Evolutionary conservation across 2,113 vertebrate species (phyloP).

Genomic region (Myiozetetes cayanensis): DNA sequence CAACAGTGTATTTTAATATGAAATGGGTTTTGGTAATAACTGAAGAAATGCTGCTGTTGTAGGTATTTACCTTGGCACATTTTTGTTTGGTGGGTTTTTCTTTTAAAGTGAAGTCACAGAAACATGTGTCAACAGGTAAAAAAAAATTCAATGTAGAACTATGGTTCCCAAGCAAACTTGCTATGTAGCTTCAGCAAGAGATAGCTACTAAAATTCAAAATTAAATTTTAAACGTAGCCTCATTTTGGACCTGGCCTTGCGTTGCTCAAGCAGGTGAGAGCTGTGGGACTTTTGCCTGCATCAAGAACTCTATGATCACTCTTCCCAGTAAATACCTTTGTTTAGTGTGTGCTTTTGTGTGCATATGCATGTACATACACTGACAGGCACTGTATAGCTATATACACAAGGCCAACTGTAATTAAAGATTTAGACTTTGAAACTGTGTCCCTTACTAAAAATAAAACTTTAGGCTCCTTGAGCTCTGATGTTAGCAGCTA

Average conservation of each 20-base stretch:
- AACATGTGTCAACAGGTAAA: neutral
- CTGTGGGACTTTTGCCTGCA: neutral
- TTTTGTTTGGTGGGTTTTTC: neutral
- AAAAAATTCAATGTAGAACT: neutral
- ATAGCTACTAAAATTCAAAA: neutral
- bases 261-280: neutral
- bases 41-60: neutral
- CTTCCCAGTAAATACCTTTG: neutral
- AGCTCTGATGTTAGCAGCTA: slow-evolving; percentile 42
- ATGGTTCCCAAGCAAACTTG: neutral
- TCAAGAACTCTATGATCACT: neutral
- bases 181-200: neutral
- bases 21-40: neutral
- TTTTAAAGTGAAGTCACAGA: neutral
- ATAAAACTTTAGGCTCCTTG: slow-evolving; percentile 28
- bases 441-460: slow-evolving; percentile 21
- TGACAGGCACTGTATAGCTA: slow-evolving; percentile 14
- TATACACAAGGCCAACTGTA: slow-evolving; percentile 20
- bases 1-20: neutral
- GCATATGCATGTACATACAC: neutral
- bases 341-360: slow-evolving; percentile 22
- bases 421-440: neutral
- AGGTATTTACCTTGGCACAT: neutral
- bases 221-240: neutral
- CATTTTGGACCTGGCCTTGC: neutral